phyloP scores from a whole-genome alignment of 2,888 invertebrate genomes.

The Platycnemis pennipes region DNA sequence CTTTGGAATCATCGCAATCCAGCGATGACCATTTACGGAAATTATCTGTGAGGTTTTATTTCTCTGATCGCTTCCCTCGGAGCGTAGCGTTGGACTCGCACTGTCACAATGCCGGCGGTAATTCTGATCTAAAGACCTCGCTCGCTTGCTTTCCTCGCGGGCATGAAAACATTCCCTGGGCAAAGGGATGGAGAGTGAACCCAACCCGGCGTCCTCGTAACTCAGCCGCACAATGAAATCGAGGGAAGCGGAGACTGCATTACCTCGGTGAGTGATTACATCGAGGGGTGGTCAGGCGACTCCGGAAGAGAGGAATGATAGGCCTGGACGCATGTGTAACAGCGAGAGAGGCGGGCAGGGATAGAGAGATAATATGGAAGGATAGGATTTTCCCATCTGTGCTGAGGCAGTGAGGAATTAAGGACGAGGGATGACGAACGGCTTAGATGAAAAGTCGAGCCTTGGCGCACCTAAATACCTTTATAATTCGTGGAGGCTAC shows the following conservation, averaged over 20 bases:
- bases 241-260: background rate
- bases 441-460: conserved; percentile 24
- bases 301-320: background rate
- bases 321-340: background rate
- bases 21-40: background rate
- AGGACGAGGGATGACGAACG: conserved; percentile 31
- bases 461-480: no score
- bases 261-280: background rate
- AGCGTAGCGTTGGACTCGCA: background rate
- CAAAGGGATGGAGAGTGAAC: background rate
- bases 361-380: background rate
- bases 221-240: background rate
- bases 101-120: background rate
- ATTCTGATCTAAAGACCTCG: background rate
- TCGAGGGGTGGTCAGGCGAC: background rate
- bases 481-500: no score
- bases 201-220: background rate
- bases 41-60: background rate
- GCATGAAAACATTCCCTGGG: background rate
- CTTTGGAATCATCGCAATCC: background rate
- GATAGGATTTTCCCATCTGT: background rate
- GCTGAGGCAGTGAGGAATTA: background rate
- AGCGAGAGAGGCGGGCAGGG: background rate
- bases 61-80: background rate
- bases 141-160: background rate